Evolutionary conservation across 2,113 vertebrate genomes (phyloP), one percentile per base, ranked within the genome.

Genomic region (Dipodomys stephensi): DNA sequence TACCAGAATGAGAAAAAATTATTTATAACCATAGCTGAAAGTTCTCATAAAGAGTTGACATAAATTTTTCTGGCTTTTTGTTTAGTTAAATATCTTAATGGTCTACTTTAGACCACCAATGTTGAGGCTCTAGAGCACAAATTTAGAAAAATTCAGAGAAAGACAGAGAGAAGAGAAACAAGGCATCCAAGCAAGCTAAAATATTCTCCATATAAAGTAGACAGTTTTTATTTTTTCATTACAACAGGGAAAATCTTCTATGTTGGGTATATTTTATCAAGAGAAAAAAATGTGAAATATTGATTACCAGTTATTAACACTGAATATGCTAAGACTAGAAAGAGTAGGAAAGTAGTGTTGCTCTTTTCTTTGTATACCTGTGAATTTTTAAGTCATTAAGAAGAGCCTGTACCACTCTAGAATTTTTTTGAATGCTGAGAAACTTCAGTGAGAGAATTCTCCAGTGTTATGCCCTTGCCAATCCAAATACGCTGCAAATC

Each of bases 1-100:
- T 12, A 85, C 27, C 76, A 73, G 22, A 92, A 32, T 39, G 69
- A 60, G 15, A 2, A 27, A 30, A 79, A 65, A 28, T 11, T 86
- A 72, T 84, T 92, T 69, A 69, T 92, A 92, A 80, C 72, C 30
- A 72, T 5, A 77, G 60, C 60, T 53, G 68, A 88, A 39, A 85
- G 76, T 74, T 90, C 28, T 81, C 44, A 22, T 4, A 72, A 6
- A 91, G 62, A 93, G 12, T 20, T 83, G 28, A 39, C 69, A 46
- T 81, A 2, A 91, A 73, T 92, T 95, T 88, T 80, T 10, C 22
- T 32, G 35, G 64, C 78, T 13, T 78, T 91, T 84, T 86, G 23
- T 88, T 90, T 86, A 81, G 64, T 11, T 81, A 88, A 87, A 73
- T 53, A 87, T n/a, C 80, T 35, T 80, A 5, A 67, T 78, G 71